Conservation (phyloP, 2,797 vertebrate species). For the Sebastes goodei region DNA sequence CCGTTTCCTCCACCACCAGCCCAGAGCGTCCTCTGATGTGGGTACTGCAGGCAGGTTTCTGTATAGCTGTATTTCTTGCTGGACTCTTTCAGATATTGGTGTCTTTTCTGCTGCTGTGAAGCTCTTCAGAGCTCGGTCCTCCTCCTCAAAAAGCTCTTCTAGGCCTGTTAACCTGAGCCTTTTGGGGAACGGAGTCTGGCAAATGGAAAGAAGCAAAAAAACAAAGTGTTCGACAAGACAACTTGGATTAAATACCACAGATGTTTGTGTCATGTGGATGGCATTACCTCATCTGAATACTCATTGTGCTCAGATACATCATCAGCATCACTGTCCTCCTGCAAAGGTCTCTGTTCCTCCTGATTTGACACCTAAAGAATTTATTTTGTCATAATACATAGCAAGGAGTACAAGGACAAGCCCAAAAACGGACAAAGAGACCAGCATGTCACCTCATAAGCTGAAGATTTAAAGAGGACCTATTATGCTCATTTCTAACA, state of each 20-base stretch:
- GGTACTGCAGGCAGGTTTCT: not conserved
- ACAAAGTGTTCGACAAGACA: not conserved
- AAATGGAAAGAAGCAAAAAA: not conserved
- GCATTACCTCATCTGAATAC: conserved; percentile 3
- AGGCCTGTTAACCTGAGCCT: not conserved
- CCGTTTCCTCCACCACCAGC: conserved; percentile 20
- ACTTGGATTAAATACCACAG: too few relatives aligned
- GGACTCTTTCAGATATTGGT: not conserved
- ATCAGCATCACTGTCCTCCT: not conserved
- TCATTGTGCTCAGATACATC: not conserved
- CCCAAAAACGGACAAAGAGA: too few relatives aligned
- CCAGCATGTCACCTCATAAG: too few relatives aligned
- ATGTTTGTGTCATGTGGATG: not conserved
- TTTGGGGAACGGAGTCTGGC: not conserved
- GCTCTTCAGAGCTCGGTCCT: conserved; percentile 19
- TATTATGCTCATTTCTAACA: too few relatives aligned
- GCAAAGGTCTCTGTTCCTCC: not conserved
- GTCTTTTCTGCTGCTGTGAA: not conserved
- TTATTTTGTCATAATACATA: too few relatives aligned
- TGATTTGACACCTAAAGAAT: too few relatives aligned
- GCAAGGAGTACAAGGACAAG: too few relatives aligned
- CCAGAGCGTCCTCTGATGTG: conserved; percentile 11
- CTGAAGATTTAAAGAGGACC: too few relatives aligned
- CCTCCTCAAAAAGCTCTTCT: conserved; percentile 27
- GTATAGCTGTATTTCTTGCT: conserved; percentile 14